Base-by-base conservation (phyloP, 2,113 vertebrate genomes). In the Psettodes erumei region DNA sequence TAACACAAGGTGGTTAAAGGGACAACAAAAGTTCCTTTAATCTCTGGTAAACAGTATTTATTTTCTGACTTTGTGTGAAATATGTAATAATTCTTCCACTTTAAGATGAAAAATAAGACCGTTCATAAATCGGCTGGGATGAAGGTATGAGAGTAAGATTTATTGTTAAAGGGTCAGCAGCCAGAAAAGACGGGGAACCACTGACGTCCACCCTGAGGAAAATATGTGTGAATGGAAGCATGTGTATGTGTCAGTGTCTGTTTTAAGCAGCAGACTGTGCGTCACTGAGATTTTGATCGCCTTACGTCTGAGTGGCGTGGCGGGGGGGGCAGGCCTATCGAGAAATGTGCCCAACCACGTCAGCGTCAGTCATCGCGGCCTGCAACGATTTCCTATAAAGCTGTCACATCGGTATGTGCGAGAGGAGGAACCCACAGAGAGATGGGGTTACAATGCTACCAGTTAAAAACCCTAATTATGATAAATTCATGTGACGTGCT, bases 341-440 rank as follows among this genome's bases (percentile, higher is more conserved):
- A 33, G 58, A 70, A 79, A 65, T 35, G 30, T 47, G 35, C 64
- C 67, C 43, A n/a, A 5, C 42, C 75, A 66, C 32, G 42, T 84
- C 83, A 85, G 38, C 50, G 55, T 85, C 89, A 84, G 80, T 90
- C 88, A 88, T 68, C 59, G 37, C 56, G 40, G 69, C 55, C 60
- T 19, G 32, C 75, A 87, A 85, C 23, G 69, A 89, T 91, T 89
- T 92, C 73, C 82, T 88, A 79, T 90, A 84, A 81, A 84, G 77
- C 86, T 88, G 89, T 89, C 82, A 89, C 50, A 64, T 82, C 78
- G 76, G 68, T 25, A 58, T 21, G 67, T 53, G 77, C 9, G 65
- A 60, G 69, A 71, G 72, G 38, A 38, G 83, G 65, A 76, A 27
- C 70, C 73, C 69, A 40, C 68, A 21, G 70, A 68, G 79, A 71